Evolutionary conservation across 1,140 invertebrate species (phyloP).

Genomic region (Telenomus remus): DNA sequence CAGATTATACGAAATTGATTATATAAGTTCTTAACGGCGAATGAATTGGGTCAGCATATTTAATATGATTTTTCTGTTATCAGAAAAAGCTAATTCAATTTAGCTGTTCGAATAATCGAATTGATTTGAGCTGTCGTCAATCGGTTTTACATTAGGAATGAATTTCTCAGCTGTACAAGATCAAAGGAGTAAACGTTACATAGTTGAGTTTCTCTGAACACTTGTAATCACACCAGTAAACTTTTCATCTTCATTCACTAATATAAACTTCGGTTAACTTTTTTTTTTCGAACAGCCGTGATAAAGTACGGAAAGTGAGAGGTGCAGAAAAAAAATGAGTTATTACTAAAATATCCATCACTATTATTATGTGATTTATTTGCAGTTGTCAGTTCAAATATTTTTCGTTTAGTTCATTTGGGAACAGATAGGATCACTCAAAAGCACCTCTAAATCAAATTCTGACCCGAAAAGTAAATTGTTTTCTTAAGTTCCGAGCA

Average conservation of each 20-base stretch:
- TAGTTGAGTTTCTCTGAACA: too few relatives aligned
- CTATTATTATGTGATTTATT: neutral
- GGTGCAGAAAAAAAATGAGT: neutral
- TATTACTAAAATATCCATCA: neutral
- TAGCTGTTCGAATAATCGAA: too few relatives aligned
- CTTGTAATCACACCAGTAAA: neutral
- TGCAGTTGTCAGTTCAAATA: neutral
- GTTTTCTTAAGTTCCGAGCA: too few relatives aligned
- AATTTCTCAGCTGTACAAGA: too few relatives aligned
- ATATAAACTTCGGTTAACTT: too few relatives aligned
- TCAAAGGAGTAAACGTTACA: too few relatives aligned
- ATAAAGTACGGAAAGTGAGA: too few relatives aligned
- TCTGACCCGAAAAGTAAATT: too few relatives aligned
- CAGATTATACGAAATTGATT: slow-evolving; percentile 33
- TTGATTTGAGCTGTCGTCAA: too few relatives aligned
- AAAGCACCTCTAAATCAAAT: neutral
- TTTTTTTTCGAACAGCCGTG: too few relatives aligned
- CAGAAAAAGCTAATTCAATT: too few relatives aligned
- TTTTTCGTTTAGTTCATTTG: neutral
- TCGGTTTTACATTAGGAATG: too few relatives aligned
- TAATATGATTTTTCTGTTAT: slow-evolving; percentile 5
- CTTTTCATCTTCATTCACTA: neutral
- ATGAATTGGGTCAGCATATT: slow-evolving; percentile 26
- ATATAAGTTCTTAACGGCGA: slow-evolving; percentile 14
- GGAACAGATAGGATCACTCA: neutral